Evolutionary conservation across 2,797 vertebrate genomes (phyloP).

Genomic region (Dendrocincla tyrannina): DNA sequence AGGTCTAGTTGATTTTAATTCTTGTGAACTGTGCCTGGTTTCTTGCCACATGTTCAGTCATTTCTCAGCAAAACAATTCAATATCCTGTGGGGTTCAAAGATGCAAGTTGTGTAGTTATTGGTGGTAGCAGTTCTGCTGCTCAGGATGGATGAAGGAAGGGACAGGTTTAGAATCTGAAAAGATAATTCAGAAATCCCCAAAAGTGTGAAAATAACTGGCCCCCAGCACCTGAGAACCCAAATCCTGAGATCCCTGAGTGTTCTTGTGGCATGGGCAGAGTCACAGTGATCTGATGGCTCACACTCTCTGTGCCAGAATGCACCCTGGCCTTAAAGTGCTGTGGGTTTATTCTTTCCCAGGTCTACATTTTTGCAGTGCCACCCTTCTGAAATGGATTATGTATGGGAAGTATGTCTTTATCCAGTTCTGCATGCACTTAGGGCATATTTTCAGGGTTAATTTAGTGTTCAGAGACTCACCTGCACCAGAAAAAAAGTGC

Average conservation of each 20-base stretch:
- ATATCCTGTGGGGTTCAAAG: background rate
- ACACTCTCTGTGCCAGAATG: background rate
- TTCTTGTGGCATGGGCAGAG: background rate
- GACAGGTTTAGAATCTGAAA: constrained; percentile 2
- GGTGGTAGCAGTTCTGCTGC: background rate
- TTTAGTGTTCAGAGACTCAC: background rate
- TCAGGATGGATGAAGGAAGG: background rate
- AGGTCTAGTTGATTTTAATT: constrained; percentile 46
- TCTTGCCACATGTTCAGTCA: constrained; percentile 48
- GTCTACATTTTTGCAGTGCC: background rate
- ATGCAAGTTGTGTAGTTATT: constrained; percentile 30
- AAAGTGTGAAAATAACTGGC: background rate
- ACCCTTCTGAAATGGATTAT: background rate
- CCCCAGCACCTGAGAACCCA: background rate
- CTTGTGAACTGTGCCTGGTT: constrained; percentile 31
- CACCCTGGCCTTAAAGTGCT: background rate
- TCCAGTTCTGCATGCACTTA: background rate
- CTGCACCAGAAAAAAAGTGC: background rate
- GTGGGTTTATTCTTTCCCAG: background rate
- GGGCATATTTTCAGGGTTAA: background rate
- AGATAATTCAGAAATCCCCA: background rate
- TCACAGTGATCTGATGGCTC: background rate
- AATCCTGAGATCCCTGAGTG: background rate
- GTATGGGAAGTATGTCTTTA: background rate
- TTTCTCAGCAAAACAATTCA: constrained; percentile 34